Evolutionary conservation across 2,113 vertebrate genomes (phyloP), one percentile per base, ranked within the genome.

Genomic region (Sylvia atricapilla): DNA sequence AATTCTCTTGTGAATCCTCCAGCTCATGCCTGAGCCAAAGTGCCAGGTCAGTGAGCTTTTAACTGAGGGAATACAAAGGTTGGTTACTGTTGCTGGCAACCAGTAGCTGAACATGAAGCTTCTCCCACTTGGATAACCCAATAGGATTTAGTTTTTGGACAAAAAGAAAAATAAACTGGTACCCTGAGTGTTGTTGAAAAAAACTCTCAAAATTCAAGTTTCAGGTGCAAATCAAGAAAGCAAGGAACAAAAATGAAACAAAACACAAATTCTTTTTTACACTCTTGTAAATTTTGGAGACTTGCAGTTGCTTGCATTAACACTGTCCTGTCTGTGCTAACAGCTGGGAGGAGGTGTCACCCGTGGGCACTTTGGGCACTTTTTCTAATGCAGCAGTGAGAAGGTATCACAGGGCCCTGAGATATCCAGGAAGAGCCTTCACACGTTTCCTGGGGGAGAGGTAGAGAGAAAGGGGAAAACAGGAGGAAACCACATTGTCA

Each of bases 331-430:
- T 31, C 46, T 22, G 35, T 70, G 60, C 30, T 46, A 35, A 39
- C 4, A 44, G 60, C 39, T 60, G 30, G 7, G 14, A 59, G 22
- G 5, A 8, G 10, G 7, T 0, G 0, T 47, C 47, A 37, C 37
- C 22, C 30, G 41, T 6, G 6, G 46, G 33, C 35, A 63, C 41
- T 74, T 50, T 0, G 18, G 33, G 20, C 37, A 74, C 21, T 31
- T 85, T 30, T 52, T 15, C 22, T 68, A n/a, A 49, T 2, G 1
- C 15, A 13, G 13, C 22, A 22, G 39, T 4, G 3, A 44, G 33
- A 15, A 59, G 53, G 2, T 67, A 14, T 9, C 28, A 10, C 25
- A 35, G 35, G 13, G 6, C 17, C 12, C 39, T 21, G n/a, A 37
- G 10, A 52, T 13, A 17, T 21, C 7, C 43, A 55, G 19, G n/a